A percentile compares a stretch with the other conserved stretches of the same genome.
phyloP scores from a whole-genome alignment of 2,888 invertebrate genomes.

The Ectropis crepuscularia region DNA sequence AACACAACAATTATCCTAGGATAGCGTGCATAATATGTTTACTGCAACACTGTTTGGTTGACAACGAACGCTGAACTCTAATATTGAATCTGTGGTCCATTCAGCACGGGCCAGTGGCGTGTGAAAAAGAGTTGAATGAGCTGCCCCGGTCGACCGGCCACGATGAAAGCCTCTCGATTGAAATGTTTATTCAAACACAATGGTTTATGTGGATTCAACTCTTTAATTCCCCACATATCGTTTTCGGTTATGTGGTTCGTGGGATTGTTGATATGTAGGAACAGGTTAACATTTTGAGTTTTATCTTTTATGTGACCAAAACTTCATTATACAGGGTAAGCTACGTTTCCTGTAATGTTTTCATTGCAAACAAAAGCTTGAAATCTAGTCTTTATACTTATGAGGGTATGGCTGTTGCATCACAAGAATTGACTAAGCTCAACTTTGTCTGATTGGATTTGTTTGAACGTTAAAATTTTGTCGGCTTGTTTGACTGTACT shows the following conservation, averaged over 20 bases:
- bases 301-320: neutral
- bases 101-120: constrained; percentile 68
- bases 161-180: constrained; percentile 74
- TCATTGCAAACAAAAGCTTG: too few species aligned
- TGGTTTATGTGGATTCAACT: constrained; percentile 64
- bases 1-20: too few species aligned
- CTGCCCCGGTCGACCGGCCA: constrained; percentile 65
- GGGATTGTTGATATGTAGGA: constrained; percentile 19
- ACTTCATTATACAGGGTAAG: too few species aligned
- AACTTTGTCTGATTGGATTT: too few species aligned
- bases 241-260: constrained; percentile 34
- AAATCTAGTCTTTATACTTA: too few species aligned
- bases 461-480: too few species aligned
- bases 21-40: too few species aligned
- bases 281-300: neutral
- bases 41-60: neutral
- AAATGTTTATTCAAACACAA: constrained; percentile 79
- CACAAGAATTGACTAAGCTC: too few species aligned
- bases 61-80: constrained; percentile 56
- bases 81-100: constrained; percentile 70
- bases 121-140: constrained; percentile 77
- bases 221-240: constrained; percentile 45
- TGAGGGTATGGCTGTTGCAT: too few species aligned
- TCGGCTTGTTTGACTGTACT: too few species aligned
- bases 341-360: too few species aligned